phyloP scores from a whole-genome alignment of 2,888 invertebrate species.

The Macaria notata region DNA sequence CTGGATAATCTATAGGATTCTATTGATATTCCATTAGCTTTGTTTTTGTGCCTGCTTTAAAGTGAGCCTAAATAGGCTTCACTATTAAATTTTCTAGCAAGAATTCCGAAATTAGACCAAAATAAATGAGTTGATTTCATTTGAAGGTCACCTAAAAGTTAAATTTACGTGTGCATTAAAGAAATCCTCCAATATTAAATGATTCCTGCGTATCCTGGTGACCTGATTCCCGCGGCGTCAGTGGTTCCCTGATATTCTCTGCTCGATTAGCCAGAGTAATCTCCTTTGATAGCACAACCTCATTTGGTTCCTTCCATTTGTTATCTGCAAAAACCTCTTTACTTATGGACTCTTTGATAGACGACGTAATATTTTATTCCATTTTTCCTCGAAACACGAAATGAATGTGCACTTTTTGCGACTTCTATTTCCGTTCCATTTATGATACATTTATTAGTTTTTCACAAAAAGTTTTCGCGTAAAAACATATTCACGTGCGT shows the following conservation, averaged over 20 bases:
- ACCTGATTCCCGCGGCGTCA: conserved; percentile 27
- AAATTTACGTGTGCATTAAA: too few relatives aligned
- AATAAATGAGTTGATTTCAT: too few relatives aligned
- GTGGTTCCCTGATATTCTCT: conserved; percentile 21
- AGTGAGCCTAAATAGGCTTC: too few relatives aligned
- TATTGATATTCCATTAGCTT: too few relatives aligned
- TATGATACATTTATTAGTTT: conserved; percentile 5
- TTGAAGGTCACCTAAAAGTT: too few relatives aligned
- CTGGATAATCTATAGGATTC: too few relatives aligned
- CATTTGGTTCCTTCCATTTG: conserved; percentile 23
- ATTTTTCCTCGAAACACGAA: conserved; percentile 10
- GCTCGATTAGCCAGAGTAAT: conserved; percentile 29
- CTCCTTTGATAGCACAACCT: conserved; percentile 22
- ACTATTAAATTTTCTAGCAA: too few relatives aligned
- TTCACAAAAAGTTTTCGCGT: conserved; percentile 2
- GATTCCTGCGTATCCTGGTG: not conserved
- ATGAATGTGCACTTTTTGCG: conserved; percentile 18
- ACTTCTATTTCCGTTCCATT: conserved; percentile 10
- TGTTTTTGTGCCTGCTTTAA: too few relatives aligned
- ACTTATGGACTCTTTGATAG: conserved; percentile 21
- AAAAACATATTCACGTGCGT: too few relatives aligned
- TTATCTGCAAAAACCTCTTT: conserved; percentile 26
- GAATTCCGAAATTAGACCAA: too few relatives aligned
- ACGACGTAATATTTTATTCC: conserved; percentile 13
- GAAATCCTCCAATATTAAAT: too few relatives aligned